Evolutionary conservation across 1,140 invertebrate genomes (phyloP).

Genomic region (Nymphalis io): DNA sequence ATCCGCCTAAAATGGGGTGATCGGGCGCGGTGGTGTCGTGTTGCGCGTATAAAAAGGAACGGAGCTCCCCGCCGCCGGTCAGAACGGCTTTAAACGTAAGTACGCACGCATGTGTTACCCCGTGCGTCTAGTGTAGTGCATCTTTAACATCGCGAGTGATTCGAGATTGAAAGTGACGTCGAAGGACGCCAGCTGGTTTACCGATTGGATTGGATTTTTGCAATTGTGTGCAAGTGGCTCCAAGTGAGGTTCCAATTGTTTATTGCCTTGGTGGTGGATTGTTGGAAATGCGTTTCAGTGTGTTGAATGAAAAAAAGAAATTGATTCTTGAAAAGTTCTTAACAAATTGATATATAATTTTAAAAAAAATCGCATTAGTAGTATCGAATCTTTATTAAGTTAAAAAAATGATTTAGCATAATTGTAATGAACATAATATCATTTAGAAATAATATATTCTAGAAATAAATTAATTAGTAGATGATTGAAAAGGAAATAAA

Average conservation of each 20-base stretch:
- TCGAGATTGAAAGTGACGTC: constrained; percentile 49
- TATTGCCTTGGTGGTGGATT: constrained; percentile 62
- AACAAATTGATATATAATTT: background rate
- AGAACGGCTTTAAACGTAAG: constrained; percentile 94
- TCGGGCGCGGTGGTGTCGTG: constrained; percentile 85
- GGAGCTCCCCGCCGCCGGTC: constrained; percentile 85
- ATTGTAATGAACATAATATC: background rate
- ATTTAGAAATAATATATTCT: background rate
- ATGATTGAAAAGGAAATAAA: background rate
- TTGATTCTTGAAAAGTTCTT: constrained; percentile 11
- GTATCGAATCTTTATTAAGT: background rate
- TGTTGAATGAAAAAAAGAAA: constrained; percentile 11
- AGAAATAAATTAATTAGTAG: background rate
- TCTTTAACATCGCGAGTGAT: constrained; percentile 51
- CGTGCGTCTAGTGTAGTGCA: constrained; percentile 58
- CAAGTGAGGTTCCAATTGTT: constrained; percentile 59
- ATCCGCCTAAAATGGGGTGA: constrained; percentile 86
- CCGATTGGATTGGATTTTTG: constrained; percentile 58
- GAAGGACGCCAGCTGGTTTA: constrained; percentile 61
- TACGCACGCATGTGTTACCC: constrained; percentile 64
- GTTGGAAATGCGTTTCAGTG: constrained; percentile 40
- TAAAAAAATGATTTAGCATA: background rate
- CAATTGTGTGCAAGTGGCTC: constrained; percentile 66
- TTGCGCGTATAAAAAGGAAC: constrained; percentile 93
- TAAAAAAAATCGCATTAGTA: background rate